Conservation (phyloP, 2,797 vertebrate genomes). For the Anguilla obscura region DNA sequence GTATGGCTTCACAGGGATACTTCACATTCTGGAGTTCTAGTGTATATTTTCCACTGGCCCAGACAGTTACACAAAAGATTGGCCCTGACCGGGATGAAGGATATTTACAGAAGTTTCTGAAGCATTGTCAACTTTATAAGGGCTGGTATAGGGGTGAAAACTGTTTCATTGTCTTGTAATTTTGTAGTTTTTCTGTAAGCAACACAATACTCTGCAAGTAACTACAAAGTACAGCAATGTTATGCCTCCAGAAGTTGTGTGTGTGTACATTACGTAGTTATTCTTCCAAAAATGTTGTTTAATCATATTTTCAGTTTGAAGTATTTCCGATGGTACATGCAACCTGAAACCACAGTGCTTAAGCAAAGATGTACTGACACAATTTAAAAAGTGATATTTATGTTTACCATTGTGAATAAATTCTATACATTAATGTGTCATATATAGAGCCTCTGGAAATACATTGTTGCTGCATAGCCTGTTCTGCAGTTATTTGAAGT, state of each 20-base stretch:
- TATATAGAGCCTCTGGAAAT: neutral
- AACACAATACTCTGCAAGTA: too few species aligned
- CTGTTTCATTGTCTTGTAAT: too few species aligned
- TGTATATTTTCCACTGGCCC: neutral
- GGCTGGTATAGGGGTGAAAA: too few species aligned
- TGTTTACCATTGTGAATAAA: neutral
- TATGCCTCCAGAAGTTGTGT: neutral
- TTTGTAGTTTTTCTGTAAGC: too few species aligned
- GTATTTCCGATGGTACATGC: neutral
- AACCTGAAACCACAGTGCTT: neutral
- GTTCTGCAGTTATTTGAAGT: neutral
- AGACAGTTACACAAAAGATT: neutral
- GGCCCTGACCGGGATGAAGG: too few species aligned
- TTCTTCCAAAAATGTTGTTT: neutral
- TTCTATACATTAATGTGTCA: neutral
- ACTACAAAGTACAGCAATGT: neutral
- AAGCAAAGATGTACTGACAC: neutral
- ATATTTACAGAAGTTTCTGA: too few species aligned
- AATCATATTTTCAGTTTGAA: neutral
- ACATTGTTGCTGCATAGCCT: neutral
- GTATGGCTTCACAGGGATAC: neutral
- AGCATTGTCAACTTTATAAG: neutral
- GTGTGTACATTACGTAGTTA: neutral
- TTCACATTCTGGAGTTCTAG: neutral
- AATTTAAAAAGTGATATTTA: neutral